A percentile compares a stretch with the other conserved stretches of the same genome.
Conservation (phyloP, 2,797 vertebrate genomes). For the Lerista edwardsae region DNA sequence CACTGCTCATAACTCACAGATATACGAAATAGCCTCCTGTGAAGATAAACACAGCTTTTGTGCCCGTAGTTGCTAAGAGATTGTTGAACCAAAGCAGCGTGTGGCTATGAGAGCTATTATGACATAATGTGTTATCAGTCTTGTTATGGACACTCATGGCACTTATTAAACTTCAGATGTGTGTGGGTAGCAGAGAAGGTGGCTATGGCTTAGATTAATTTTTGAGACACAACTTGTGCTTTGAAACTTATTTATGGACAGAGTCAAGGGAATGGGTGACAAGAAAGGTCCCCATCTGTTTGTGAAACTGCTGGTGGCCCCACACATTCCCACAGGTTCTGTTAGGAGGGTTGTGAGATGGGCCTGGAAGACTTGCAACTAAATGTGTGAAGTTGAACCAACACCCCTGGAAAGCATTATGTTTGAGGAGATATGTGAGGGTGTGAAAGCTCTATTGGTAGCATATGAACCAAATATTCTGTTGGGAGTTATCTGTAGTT, state of each 20-base stretch:
- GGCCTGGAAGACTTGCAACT: neutral
- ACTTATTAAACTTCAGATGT: slow-evolving; percentile 1
- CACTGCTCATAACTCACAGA: neutral
- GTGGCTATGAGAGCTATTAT: neutral
- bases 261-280: neutral
- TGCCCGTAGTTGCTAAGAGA: neutral
- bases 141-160: neutral
- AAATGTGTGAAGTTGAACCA: neutral
- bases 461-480: neutral
- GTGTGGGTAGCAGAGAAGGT: neutral
- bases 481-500: too few relatives aligned
- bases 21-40: neutral
- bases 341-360: neutral
- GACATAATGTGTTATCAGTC: neutral
- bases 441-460: neutral
- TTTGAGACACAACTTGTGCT: neutral
- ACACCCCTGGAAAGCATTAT: neutral
- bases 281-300: neutral
- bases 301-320: neutral
- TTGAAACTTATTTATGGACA: neutral
- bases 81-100: neutral
- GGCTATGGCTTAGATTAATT: neutral
- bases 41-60: neutral
- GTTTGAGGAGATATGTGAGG: neutral
- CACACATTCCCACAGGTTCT: neutral